These are phyloP conservation scores for Anabas testudineus DNA, from an alignment of 2,797 vertebrate species.

Conservation along the genomic window DNA sequence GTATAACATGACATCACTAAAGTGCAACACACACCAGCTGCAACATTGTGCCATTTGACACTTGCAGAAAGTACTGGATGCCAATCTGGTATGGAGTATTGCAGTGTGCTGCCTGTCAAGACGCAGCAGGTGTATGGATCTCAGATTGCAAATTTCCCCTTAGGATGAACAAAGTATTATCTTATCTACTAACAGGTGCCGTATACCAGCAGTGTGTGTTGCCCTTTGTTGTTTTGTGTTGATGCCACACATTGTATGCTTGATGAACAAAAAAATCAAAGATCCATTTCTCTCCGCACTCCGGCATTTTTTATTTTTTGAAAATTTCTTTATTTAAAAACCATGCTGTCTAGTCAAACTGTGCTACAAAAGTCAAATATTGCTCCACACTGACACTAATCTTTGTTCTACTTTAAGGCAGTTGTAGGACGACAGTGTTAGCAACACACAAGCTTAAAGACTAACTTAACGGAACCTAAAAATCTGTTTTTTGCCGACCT, in stretches of 20 bases:
- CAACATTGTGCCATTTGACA: background rate
- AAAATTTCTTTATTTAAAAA: background rate
- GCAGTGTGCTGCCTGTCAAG: background rate
- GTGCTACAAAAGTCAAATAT: conserved; percentile 21
- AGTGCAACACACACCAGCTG: conserved; percentile 19
- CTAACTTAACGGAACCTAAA: conserved; percentile 3
- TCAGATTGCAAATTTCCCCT: background rate
- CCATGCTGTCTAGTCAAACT: background rate
- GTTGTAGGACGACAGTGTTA: conserved; percentile 24
- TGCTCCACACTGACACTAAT: conserved; percentile 10
- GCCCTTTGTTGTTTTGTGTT: conserved; percentile 1
- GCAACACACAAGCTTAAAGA: conserved; percentile 37
- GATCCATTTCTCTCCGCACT: background rate
- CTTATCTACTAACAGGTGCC: background rate
- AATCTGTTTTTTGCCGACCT: background rate
- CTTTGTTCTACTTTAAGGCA: too few relatives aligned
- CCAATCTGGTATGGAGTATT: background rate
- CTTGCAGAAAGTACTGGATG: conserved; percentile 13
- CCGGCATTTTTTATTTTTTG: background rate
- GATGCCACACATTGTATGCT: background rate
- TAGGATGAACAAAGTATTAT: background rate
- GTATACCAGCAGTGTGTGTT: background rate
- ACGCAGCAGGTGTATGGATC: background rate
- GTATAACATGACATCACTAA: background rate
- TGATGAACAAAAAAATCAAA: background rate